Base-by-base conservation (phyloP, 2,888 invertebrate species). In the Drosophila heteroneura region DNA sequence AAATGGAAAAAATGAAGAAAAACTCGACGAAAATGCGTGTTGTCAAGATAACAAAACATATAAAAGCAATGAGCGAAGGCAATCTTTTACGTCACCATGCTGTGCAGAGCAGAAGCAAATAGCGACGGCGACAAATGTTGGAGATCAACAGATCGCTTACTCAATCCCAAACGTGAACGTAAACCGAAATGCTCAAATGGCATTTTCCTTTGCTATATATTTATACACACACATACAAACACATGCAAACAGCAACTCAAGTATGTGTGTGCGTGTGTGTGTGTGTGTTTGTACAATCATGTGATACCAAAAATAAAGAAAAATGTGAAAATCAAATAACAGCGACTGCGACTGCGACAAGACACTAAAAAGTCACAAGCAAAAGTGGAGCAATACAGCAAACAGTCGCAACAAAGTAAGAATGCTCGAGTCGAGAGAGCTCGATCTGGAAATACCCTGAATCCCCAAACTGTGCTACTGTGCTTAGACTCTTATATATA, bases 281-380 rank as follows among this genome's bases (percentile, higher is more conserved):
- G 56, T 79, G 60, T 63, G 53, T 69, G 76, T 84, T 69, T 74
- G 79, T 90, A 83, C 76, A 81, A 89, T 91, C 90, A 90, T 91
- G 86, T 89, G 89, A 89, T 84, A 81, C 85, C 76, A 73, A 90
- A 82, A 77, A 85, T 80, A 83, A 88, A 84, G 82, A 87, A 91
- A 91, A 91, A 92, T 91, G 89, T 91, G 88, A 89, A 89, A 90
- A 89, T 91, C 90, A 91, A 89, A 91, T 90, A 90, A 89, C 82
- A 86, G 74, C 82, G 82, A 65, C 59, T 69, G 75, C 76, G 82
- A 86, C 82, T 81, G 72, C 81, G 83, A 90, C 79, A 81, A 81
- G 82, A 74, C 88, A 85, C 85, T 91, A 91, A 85, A 85, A 86
- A 85, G 85, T 85, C 91, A 70, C 84, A 85, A 89, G 85, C 88